These are phyloP conservation scores for Drosophila mayri DNA, from an alignment of 1,140 invertebrate species.

Conservation along the genomic window DNA sequence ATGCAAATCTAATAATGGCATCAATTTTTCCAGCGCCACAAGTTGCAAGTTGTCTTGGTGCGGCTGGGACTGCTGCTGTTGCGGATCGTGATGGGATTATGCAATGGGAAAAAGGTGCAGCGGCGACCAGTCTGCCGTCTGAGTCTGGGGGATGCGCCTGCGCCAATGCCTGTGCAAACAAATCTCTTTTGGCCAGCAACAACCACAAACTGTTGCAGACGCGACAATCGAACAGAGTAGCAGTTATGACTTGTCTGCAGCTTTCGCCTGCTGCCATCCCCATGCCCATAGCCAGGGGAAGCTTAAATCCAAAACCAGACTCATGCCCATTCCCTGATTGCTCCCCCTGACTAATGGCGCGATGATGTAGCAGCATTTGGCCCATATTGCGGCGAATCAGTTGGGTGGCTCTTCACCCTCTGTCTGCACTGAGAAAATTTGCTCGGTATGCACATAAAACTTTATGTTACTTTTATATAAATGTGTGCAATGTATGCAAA, in stretches of 20 bases:
- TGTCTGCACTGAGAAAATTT: background rate
- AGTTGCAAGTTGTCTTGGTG: slow-evolving; percentile 38
- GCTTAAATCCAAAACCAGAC: slow-evolving; percentile 6
- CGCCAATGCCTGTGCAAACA: slow-evolving; percentile 25
- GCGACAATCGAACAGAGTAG: slow-evolving; percentile 43
- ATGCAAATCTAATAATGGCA: slow-evolving; percentile 56
- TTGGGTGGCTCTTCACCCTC: slow-evolving; percentile 6
- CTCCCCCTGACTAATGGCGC: slow-evolving; percentile 33
- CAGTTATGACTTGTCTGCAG: slow-evolving; percentile 44
- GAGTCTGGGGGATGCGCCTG: slow-evolving; percentile 30
- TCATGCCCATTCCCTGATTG: slow-evolving; percentile 24
- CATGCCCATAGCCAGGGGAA: slow-evolving; percentile 1
- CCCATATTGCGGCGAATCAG: slow-evolving; percentile 36
- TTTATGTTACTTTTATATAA: background rate
- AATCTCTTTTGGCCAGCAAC: slow-evolving; percentile 19
- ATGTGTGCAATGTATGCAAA: background rate
- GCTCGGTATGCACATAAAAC: background rate
- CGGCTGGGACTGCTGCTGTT: slow-evolving; percentile 22
- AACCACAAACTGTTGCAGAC: slow-evolving; percentile 37
- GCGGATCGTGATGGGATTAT: slow-evolving; percentile 43
- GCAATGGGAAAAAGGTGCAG: slow-evolving; percentile 48
- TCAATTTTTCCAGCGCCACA: slow-evolving; percentile 22
- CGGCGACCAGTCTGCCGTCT: slow-evolving; percentile 25
- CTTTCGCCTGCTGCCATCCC: slow-evolving; percentile 31
- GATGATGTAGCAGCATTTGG: slow-evolving; percentile 60